Evolutionary conservation across 2,888 invertebrate genomes (phyloP).

Genomic region (Allolobophora icterica): DNA sequence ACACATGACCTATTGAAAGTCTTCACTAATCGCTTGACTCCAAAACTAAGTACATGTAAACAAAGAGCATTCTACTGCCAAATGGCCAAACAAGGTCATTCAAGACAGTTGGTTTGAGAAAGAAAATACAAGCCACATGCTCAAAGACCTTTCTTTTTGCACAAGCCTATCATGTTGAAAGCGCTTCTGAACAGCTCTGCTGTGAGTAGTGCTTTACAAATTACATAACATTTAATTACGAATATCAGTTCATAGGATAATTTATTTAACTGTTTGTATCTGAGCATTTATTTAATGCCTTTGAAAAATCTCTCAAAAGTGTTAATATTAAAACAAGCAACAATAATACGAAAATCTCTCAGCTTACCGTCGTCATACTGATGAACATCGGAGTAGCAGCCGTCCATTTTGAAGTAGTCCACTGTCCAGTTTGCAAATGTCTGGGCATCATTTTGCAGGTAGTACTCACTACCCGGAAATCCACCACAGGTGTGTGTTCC

Average conservation of each 20-base stretch:
- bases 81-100: too few relatives aligned
- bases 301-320: not conserved
- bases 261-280: not conserved
- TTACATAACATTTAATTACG: too few relatives aligned
- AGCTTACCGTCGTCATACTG: conserved; percentile 63
- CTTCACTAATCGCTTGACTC: not conserved
- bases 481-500: conserved; percentile 96
- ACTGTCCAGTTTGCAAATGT: conserved; percentile 91
- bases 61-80: not conserved
- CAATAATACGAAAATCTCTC: not conserved
- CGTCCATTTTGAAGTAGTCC: conserved; percentile 94
- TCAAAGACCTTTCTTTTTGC: too few relatives aligned
- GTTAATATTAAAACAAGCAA: not conserved
- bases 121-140: too few relatives aligned
- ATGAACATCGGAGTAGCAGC: conserved; percentile 87
- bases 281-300: not conserved
- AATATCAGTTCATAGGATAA: not conserved
- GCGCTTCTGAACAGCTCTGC: too few relatives aligned
- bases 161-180: too few relatives aligned
- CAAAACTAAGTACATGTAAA: not conserved
- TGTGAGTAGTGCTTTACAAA: too few relatives aligned
- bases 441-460: conserved; percentile 82
- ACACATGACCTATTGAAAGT: not conserved
- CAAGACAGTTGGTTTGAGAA: too few relatives aligned
- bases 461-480: conserved; percentile 90